These are phyloP conservation scores for Argyrosomus regius DNA, from an alignment of 2,797 vertebrate genomes.

Conservation along the genomic window DNA sequence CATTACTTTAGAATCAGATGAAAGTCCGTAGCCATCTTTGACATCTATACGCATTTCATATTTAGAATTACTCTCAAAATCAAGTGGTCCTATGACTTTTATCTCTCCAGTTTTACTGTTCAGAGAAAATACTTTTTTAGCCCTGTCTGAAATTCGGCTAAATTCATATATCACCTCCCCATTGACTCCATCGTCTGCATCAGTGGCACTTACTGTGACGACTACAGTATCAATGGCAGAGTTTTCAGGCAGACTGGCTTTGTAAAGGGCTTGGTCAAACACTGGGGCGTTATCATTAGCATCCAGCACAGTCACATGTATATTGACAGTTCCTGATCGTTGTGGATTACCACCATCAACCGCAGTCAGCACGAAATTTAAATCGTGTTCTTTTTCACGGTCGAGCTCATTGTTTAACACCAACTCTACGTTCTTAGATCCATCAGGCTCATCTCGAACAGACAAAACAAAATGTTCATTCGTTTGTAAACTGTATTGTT, in stretches of 20 bases:
- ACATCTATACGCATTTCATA: slow-evolving; percentile 74
- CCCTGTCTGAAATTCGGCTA: slow-evolving; percentile 60
- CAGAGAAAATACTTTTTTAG: slow-evolving; percentile 57
- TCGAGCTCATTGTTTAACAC: slow-evolving; percentile 77
- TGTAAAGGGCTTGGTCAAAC: slow-evolving; percentile 68
- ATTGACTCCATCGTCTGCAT: slow-evolving; percentile 75
- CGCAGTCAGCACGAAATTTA: slow-evolving; percentile 63
- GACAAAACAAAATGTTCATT: slow-evolving; percentile 70
- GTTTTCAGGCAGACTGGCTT: slow-evolving; percentile 69
- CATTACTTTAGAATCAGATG: slow-evolving; percentile 22
- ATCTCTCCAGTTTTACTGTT: slow-evolving; percentile 66
- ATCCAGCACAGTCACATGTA: slow-evolving; percentile 74
- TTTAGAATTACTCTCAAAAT: slow-evolving; percentile 63
- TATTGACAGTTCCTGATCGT: slow-evolving; percentile 64
- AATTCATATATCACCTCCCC: slow-evolving; percentile 83
- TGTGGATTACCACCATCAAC: slow-evolving; percentile 72
- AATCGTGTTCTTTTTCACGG: slow-evolving; percentile 66
- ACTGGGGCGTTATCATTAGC: slow-evolving; percentile 60
- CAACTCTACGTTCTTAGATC: slow-evolving; percentile 68
- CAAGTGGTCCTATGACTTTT: slow-evolving; percentile 53
- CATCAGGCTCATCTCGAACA: slow-evolving; percentile 51
- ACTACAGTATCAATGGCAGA: slow-evolving; percentile 59
- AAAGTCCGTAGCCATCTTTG: slow-evolving; percentile 44
- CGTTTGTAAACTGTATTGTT: slow-evolving; percentile 63
- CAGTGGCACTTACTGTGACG: slow-evolving; percentile 51